phyloP scores from a whole-genome alignment of 2,888 invertebrate species.

The Phyto melanocephala region DNA sequence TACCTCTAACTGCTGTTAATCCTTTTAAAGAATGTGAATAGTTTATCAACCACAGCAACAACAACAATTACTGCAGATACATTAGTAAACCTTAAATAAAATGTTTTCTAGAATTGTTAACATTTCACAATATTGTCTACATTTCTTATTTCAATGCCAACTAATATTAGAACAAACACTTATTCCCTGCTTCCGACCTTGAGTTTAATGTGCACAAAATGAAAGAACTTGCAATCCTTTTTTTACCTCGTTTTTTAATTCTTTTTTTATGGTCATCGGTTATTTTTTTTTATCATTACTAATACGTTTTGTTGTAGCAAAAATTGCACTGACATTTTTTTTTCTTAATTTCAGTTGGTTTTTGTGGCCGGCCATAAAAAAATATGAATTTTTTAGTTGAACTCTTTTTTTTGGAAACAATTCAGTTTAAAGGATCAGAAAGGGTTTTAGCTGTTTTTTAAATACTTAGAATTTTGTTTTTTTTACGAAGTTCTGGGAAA shows the following conservation, averaged over 20 bases:
- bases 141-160: slow-evolving; percentile 8
- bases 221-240: not conserved
- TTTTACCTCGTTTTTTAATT: slow-evolving; percentile 34
- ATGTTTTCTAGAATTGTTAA: slow-evolving; percentile 13
- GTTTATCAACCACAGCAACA: not conserved
- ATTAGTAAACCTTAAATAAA: slow-evolving; percentile 16
- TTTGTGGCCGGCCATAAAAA: slow-evolving; percentile 3
- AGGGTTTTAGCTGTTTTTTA: slow-evolving; percentile 11
- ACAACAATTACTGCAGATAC: too few species aligned
- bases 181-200: not conserved
- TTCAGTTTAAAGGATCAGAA: slow-evolving; percentile 59
- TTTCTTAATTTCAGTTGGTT: not conserved
- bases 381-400: slow-evolving; percentile 25
- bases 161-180: slow-evolving; percentile 21
- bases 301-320: not conserved
- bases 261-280: slow-evolving; percentile 27
- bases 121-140: slow-evolving; percentile 27
- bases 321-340: too few species aligned
- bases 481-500: not conserved
- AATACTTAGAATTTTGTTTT: slow-evolving; percentile 1
- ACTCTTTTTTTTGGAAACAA: slow-evolving; percentile 40
- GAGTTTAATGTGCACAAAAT: not conserved
- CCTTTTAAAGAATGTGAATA: slow-evolving; percentile 36
- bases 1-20: slow-evolving; percentile 49
- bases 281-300: not conserved